Conservation (phyloP, 2,113 vertebrate species). For the Corythoichthys haematopterus region DNA sequence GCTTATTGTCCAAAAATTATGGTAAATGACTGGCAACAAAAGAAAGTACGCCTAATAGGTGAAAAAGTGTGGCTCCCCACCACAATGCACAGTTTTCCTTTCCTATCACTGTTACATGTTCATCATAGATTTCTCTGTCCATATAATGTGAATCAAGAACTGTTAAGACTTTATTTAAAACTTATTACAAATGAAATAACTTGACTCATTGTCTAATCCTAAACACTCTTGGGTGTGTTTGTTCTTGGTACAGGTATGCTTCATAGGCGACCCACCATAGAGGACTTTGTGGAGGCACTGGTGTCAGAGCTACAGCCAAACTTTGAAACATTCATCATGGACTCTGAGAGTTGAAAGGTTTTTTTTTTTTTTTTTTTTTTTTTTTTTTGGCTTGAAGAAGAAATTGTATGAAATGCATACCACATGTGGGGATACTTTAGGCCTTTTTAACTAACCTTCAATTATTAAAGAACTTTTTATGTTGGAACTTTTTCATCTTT, state of each 20-base stretch:
- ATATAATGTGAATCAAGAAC: too few species aligned
- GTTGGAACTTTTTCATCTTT: background rate
- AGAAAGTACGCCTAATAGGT: too few species aligned
- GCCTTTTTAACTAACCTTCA: background rate
- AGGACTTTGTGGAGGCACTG: constrained; percentile 90
- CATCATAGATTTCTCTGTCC: too few species aligned
- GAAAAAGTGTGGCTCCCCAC: background rate
- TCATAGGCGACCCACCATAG: constrained; percentile 82
- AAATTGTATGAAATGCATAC: background rate
- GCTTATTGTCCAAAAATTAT: too few species aligned
- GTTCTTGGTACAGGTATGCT: constrained; percentile 81
- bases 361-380: background rate
- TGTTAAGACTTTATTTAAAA: too few species aligned
- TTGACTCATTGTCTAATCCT: background rate
- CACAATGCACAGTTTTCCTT: too few species aligned
- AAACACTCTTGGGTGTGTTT: constrained; percentile 12
- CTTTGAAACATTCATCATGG: constrained; percentile 88
- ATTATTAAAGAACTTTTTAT: constrained; percentile 3
- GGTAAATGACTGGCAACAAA: too few species aligned
- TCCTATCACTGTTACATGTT: too few species aligned
- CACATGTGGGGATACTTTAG: background rate
- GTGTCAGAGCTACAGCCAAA: constrained; percentile 88
- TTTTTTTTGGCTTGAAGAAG: background rate
- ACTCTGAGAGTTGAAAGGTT: constrained; percentile 75
- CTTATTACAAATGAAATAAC: background rate